Evolutionary conservation across 2,888 invertebrate genomes (phyloP).

Genomic region (Sarcophaga carnaria): DNA sequence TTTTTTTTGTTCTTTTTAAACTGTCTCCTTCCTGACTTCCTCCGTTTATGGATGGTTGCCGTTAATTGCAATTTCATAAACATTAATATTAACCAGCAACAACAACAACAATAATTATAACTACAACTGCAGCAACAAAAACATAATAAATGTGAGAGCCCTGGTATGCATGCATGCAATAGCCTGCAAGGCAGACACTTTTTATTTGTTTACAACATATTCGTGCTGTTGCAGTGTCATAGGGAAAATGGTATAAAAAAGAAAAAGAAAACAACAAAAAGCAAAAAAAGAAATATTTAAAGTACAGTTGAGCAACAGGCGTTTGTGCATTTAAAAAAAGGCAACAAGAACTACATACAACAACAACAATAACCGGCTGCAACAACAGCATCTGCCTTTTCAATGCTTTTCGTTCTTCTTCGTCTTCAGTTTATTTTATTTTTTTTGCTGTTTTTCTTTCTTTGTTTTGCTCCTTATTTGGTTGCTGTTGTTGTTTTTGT

Average conservation of each 20-base stretch:
- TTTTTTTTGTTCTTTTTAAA: background rate
- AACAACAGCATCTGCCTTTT: constrained; percentile 36
- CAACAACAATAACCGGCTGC: constrained; percentile 18
- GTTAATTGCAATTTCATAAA: constrained; percentile 41
- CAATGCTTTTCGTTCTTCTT: background rate
- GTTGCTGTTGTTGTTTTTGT: no score
- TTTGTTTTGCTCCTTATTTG: no score
- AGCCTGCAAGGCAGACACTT: background rate
- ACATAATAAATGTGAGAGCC: background rate
- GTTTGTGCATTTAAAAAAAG: constrained; percentile 28
- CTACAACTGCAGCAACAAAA: background rate
- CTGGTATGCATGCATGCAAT: background rate
- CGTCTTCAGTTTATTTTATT: background rate
- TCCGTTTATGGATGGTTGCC: constrained; percentile 41
- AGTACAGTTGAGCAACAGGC: constrained; percentile 69
- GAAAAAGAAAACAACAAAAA: constrained; percentile 34
- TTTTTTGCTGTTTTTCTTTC: no score
- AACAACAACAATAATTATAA: background rate
- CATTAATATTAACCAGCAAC: background rate
- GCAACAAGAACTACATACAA: constrained; percentile 5
- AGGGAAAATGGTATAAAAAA: constrained; percentile 16
- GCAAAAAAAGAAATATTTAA: constrained; percentile 33
- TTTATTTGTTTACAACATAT: constrained; percentile 49
- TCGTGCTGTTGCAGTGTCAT: constrained; percentile 38
- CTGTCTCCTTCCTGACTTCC: background rate